Evolutionary conservation across 2,888 invertebrate species (phyloP).

Genomic region (Syrphus vitripennis): DNA sequence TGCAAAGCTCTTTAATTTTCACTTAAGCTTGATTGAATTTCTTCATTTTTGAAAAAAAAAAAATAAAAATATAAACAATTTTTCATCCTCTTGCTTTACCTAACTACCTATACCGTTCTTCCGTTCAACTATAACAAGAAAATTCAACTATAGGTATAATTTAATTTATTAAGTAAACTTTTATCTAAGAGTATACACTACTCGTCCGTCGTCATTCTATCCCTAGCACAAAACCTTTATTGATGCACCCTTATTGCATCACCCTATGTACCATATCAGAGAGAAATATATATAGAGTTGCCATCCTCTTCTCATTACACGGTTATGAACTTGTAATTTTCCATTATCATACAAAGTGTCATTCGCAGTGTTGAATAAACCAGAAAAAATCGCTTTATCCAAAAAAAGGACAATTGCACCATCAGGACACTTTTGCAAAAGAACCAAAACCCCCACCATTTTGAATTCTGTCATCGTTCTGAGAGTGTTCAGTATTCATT

Average conservation of each 20-base stretch:
- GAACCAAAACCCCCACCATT: background rate
- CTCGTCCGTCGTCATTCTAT: too few species aligned
- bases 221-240: background rate
- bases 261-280: background rate
- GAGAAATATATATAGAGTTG: background rate
- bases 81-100: background rate
- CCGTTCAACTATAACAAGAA: background rate
- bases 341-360: slow-evolving; percentile 69
- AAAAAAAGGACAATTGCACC: slow-evolving; percentile 46
- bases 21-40: background rate
- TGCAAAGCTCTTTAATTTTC: background rate
- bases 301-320: slow-evolving; percentile 53
- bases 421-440: slow-evolving; percentile 5
- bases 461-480: background rate
- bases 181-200: background rate
- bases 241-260: background rate
- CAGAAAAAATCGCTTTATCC: slow-evolving; percentile 69
- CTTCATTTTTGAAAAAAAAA: too few species aligned
- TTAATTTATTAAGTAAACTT: background rate
- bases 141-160: background rate
- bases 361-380: slow-evolving; percentile 56
- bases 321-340: slow-evolving; percentile 69
- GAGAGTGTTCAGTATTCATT: slow-evolving; percentile 65
- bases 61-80: background rate
- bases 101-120: background rate